Evolutionary conservation across 2,888 invertebrate species (phyloP), one percentile per base, ranked within the genome.

Genomic region (Luperina testacea): DNA sequence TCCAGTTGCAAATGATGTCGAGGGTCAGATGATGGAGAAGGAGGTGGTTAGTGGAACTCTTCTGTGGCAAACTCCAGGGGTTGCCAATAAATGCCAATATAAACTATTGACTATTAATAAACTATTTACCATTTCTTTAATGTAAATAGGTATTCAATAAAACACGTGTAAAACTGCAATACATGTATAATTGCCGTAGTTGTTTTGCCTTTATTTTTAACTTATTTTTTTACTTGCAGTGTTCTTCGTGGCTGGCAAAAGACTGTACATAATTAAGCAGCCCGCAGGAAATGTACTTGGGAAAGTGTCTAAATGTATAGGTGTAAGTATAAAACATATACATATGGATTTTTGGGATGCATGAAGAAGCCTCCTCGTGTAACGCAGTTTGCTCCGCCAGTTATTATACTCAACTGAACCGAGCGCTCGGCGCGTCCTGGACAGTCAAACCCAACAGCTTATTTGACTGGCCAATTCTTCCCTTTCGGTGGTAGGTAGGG

Each of bases 201-300:
- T 17, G 1, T n/a, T 38, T 48, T 6, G 6, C 2, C 17, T 24
- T 45, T 53, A 61, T 4, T 45, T 42, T 17, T 9, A 38, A 38
- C 9, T 27, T 6, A n/a, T 3, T 42, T 65, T 24, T 79, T 69
- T 68, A 38, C 45, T 96, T 95, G 80, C 95, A 99, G 98, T 98
- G 27, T 97, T 99, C 83, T 99, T 99, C 92, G 95, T 98, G 59
- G 90, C 97, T 71, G 99, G 99, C 6, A 98, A 97, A 91, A 97
- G 97, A 1, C 88, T 98, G 87, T 99, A 99, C 92, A 97, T 97
- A 81, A 98, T 98, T 63, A 97, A 98, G 87, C 97, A 98, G 67
- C 98, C 99, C 0, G 97, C 98, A 75, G 99, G 99, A 48, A 99
- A 99, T 92, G 97, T 99, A 87, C 96, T 99, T 38, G 97, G 98